These are phyloP conservation scores for Tokudaia tokunoshimensis DNA, from an alignment of 2,797 vertebrate species.

Conservation along the genomic window DNA sequence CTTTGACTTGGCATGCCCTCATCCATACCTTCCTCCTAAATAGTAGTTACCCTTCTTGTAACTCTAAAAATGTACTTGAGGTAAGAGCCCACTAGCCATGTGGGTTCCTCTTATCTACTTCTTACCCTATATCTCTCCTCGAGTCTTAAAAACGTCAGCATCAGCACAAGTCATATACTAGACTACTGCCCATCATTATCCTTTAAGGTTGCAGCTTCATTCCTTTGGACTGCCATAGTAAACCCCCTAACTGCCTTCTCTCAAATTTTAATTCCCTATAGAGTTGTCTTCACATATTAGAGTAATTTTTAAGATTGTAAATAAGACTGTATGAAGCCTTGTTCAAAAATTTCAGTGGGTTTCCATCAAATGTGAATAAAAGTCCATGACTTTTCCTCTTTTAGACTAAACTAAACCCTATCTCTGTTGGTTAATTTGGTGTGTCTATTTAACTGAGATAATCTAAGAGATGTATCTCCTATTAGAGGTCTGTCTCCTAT, in stretches of 20 bases:
- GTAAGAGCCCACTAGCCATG: neutral
- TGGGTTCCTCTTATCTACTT: neutral
- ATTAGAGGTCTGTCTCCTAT: neutral
- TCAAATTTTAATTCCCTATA: slow-evolving; percentile 13
- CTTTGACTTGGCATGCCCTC: neutral
- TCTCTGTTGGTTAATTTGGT: neutral
- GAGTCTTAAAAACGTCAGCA: neutral
- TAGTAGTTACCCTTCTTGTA: neutral
- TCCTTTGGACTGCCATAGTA: neutral
- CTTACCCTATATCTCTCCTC: neutral
- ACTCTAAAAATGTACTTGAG: neutral
- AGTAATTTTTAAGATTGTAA: slow-evolving; percentile 34
- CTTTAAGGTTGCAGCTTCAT: neutral
- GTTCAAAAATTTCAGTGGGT: slow-evolving; percentile 2
- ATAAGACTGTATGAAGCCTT: slow-evolving; percentile 20
- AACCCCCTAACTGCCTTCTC: neutral
- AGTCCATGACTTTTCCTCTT: neutral
- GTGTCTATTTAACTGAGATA: neutral
- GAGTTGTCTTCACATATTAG: slow-evolving; percentile 2
- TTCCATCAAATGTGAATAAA: slow-evolving; percentile 22
- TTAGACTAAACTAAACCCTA: neutral
- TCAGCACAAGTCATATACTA: neutral
- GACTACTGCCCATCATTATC: neutral
- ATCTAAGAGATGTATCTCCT: neutral
- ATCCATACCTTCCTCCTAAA: slow-evolving; percentile 2